Evolutionary conservation across 2,888 invertebrate genomes (phyloP).

Genomic region (Erebia epiphron): DNA sequence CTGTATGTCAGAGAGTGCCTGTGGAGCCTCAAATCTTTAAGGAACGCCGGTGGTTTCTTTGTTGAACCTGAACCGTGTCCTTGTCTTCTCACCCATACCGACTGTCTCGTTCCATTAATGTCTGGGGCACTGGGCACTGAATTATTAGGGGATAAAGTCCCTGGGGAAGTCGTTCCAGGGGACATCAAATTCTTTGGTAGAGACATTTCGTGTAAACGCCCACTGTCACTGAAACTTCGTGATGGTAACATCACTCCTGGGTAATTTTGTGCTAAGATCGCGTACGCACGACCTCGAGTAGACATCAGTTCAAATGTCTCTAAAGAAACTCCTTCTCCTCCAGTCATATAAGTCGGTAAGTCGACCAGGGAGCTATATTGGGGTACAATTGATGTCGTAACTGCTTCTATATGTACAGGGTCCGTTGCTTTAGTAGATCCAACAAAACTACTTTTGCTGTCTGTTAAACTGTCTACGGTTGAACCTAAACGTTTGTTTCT

Average conservation of each 20-base stretch:
- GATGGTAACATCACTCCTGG: slow-evolving; percentile 88
- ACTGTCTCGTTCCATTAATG: slow-evolving; percentile 47
- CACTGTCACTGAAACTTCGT: slow-evolving; percentile 87
- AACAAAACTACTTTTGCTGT: slow-evolving; percentile 86
- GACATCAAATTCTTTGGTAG: slow-evolving; percentile 64
- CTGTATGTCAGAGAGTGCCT: slow-evolving; percentile 91
- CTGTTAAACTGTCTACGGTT: slow-evolving; percentile 88
- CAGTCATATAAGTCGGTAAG: slow-evolving; percentile 91
- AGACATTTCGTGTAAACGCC: slow-evolving; percentile 69
- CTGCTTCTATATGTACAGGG: slow-evolving; percentile 63
- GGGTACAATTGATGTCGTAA: slow-evolving; percentile 69
- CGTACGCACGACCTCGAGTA: slow-evolving; percentile 86
- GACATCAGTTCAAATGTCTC: slow-evolving; percentile 90
- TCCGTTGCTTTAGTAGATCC: slow-evolving; percentile 77
- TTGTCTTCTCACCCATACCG: slow-evolving; percentile 83
- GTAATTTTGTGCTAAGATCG: slow-evolving; percentile 88
- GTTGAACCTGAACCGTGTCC: slow-evolving; percentile 59
- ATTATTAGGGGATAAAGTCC: slow-evolving; percentile 55
- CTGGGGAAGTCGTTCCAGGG: slow-evolving; percentile 55
- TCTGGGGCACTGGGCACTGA: slow-evolving; percentile 50
- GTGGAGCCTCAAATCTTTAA: slow-evolving; percentile 89
- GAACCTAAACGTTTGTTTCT: slow-evolving; percentile 82
- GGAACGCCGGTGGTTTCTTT: slow-evolving; percentile 85
- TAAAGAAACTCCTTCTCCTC: slow-evolving; percentile 89
- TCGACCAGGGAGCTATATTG: slow-evolving; percentile 91